Base-by-base conservation (phyloP, 2,888 invertebrate genomes). In the Oscheius sp. region DNA sequence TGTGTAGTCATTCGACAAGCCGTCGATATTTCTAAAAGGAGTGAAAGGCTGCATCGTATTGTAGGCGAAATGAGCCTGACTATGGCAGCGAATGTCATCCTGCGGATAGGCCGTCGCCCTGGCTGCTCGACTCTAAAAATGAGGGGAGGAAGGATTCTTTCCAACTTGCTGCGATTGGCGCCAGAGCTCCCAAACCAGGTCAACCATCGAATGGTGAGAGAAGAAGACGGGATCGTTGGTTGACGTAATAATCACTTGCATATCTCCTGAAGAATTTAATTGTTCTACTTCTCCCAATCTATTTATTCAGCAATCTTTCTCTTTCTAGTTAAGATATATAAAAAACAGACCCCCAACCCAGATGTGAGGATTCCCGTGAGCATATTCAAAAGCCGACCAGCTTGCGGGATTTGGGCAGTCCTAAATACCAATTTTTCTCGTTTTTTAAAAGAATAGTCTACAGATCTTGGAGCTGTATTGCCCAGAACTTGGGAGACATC, bases 1-100 rank as follows among this genome's bases (percentile, higher is more conserved):
- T 3, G 79, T 82, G 74, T 81, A 83, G 72, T 73, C 78, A 67
- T 83, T 83, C 29, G 74, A 77, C 27, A 83, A 71, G 0, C 82
- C 83, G 70, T 83, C 83, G 10, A 68, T 67, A 67, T 83, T 83
- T 31, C 73, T 68, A 78, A 81, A 78, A 1, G 81, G 81, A 45
- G 75, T 72, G 58, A 82, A 82, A 17, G 78, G 76, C 20, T 70
- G 57, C 80, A 82, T 80, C 37, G 72, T 70, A 3, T 77, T 78
- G 4, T 70, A 67, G 4, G 70, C 65, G 68, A 77, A 77, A 48
- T 79, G 79, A 25, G 77, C 72, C 37, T 74, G 74, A 63, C 71
- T 74, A 45, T 72, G 72, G 52, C 79, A 79, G 25, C 65, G 53
- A 17, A 50, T 46, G 50, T 78, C 74, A 63, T 82, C 81, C 25